phyloP scores from a whole-genome alignment of 2,888 invertebrate genomes.

The Neuroscelio doddi region DNA sequence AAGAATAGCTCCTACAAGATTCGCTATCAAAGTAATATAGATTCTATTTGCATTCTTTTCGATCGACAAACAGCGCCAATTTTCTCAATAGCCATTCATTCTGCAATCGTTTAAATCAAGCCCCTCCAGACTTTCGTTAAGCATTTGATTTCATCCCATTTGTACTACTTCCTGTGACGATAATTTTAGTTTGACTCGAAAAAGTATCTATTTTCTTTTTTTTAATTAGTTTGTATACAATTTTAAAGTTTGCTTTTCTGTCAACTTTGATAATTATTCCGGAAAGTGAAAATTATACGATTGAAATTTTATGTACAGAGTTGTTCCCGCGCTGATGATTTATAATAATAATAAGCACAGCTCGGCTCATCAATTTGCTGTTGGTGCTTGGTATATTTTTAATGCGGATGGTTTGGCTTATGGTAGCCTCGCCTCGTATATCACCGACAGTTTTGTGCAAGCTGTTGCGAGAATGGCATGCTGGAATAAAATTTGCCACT shows the following conservation, averaged over 20 bases:
- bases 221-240: too few species aligned
- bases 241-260: too few species aligned
- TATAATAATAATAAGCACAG: conserved; percentile 63
- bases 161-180: background rate
- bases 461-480: conserved; percentile 61
- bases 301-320: conserved; percentile 19
- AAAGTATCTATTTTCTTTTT: too few species aligned
- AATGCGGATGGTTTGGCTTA: conserved; percentile 56
- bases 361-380: conserved; percentile 57
- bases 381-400: conserved; percentile 53
- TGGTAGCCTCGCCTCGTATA: conserved; percentile 60
- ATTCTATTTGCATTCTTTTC: conserved; percentile 41
- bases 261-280: too few species aligned
- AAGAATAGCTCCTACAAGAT: too few species aligned
- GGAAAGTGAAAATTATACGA: conserved; percentile 17
- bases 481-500: conserved; percentile 59
- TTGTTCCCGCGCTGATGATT: conserved; percentile 48
- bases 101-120: conserved; percentile 8
- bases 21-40: conserved; percentile 33
- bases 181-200: background rate
- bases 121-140: too few species aligned
- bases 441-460: conserved; percentile 65
- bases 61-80: conserved; percentile 35
- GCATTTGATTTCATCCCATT: too few species aligned
- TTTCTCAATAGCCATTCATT: conserved; percentile 22